A percentile compares a stretch with the other conserved stretches of the same genome.
Evolutionary conservation across 2,797 vertebrate genomes (phyloP).

Genomic region (Chelon labrosus): DNA sequence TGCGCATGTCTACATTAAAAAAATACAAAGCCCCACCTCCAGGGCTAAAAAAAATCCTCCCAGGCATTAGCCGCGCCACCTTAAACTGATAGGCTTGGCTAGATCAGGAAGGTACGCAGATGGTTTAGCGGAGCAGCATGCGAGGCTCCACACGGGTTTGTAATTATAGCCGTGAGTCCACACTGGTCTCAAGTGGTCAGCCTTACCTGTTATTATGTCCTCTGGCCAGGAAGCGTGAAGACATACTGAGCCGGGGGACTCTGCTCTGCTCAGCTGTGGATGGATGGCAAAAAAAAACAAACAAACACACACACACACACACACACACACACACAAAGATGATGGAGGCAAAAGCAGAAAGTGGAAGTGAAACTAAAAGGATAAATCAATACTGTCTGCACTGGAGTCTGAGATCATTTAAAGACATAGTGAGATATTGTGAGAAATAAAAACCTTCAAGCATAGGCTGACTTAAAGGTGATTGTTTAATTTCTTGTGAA

Average conservation of each 20-base stretch:
- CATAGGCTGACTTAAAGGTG: background rate
- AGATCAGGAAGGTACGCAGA: constrained; percentile 24
- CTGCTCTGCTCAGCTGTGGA: constrained; percentile 76
- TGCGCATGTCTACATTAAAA: background rate
- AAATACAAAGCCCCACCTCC: background rate
- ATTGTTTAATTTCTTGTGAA: background rate
- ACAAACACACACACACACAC: too few relatives aligned
- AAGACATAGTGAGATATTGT: background rate
- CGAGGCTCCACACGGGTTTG: constrained; percentile 37
- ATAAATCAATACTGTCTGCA: constrained; percentile 23
- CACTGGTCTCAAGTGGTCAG: constrained; percentile 46
- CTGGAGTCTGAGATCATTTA: constrained; percentile 23
- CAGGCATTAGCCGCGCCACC: constrained; percentile 20
- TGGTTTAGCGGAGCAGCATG: constrained; percentile 49
- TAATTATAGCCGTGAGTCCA: constrained; percentile 56
- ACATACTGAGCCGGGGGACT: constrained; percentile 87
- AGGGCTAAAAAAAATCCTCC: background rate
- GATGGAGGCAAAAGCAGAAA: constrained; percentile 27
- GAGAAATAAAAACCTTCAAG: background rate
- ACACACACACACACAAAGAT: background rate
- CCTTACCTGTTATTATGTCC: constrained; percentile 88
- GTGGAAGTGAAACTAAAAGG: constrained; percentile 7
- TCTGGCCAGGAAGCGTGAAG: constrained; percentile 88
- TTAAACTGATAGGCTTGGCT: constrained; percentile 41
- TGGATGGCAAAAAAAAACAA: constrained; percentile 6